phyloP scores from a whole-genome alignment of 2,797 vertebrate species.

The Pelodytes ibericus region DNA sequence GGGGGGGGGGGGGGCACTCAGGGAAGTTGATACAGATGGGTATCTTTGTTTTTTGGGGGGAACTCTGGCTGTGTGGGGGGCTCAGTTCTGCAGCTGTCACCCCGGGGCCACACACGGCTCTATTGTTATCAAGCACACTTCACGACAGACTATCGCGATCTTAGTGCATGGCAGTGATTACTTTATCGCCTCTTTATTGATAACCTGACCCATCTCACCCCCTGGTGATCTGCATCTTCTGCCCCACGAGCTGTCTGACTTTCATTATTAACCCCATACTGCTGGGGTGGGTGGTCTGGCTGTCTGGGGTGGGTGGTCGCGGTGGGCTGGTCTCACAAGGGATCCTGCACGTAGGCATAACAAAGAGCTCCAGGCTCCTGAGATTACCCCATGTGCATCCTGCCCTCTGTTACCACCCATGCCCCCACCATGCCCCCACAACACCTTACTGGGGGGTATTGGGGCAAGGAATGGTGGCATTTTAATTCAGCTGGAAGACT shows the following conservation, averaged over 20 bases:
- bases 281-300: not conserved
- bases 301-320: not conserved
- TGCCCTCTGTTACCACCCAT: not conserved
- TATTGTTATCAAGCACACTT: not conserved
- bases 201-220: too few relatives aligned
- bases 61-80: not conserved
- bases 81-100: not conserved
- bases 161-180: not conserved
- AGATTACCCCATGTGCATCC: not conserved
- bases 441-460: not conserved
- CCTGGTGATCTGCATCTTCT: not conserved
- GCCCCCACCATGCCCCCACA: not conserved
- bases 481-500: too few relatives aligned
- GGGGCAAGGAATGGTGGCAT: too few relatives aligned
- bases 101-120: not conserved
- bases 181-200: too few relatives aligned
- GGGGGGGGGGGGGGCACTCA: too few relatives aligned
- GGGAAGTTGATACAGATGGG: too few relatives aligned
- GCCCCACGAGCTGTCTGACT: not conserved
- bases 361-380: slow-evolving; percentile 46
- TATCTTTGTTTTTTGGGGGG: too few relatives aligned
- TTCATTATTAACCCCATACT: not conserved
- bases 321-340: slow-evolving; percentile 36
- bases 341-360: slow-evolving; percentile 68
- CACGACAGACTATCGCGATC: not conserved